A percentile compares a stretch with the other conserved stretches of the same genome.
Conservation (phyloP, 2,797 vertebrate genomes). For the Accipiter superciliosus region DNA sequence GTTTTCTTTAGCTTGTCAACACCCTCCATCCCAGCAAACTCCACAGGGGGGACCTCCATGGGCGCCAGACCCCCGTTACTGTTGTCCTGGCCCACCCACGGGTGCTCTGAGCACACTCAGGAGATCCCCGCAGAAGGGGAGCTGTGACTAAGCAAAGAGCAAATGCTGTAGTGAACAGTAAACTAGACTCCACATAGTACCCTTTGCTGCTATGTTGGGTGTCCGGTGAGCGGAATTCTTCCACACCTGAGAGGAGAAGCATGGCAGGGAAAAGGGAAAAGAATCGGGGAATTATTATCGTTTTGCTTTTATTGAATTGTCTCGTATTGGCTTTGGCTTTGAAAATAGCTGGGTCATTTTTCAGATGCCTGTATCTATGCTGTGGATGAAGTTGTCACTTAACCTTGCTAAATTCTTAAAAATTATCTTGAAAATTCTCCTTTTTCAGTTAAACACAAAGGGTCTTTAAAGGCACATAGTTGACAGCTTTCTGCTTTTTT, state of each 20-base stretch:
- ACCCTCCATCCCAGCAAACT: neutral
- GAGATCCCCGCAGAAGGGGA: neutral
- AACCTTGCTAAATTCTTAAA: neutral
- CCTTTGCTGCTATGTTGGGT: neutral
- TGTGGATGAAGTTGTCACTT: neutral
- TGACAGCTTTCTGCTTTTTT: neutral
- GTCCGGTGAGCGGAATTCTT: neutral
- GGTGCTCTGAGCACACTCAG: neutral
- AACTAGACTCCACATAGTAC: rapidly evolving
- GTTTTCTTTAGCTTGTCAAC: neutral
- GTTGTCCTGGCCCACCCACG: rapidly evolving
- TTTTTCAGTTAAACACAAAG: neutral
- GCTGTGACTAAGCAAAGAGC: neutral
- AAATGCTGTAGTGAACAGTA: rapidly evolving
- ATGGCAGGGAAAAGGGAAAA: neutral
- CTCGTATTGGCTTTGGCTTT: neutral
- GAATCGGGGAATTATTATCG: neutral
- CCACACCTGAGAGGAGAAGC: neutral
- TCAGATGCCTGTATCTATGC: neutral
- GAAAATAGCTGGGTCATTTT: neutral
- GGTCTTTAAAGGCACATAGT: neutral
- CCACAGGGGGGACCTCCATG: rapidly evolving
- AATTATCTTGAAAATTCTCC: neutral
- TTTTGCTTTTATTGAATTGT: neutral
- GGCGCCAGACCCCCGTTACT: rapidly evolving